phyloP scores from a whole-genome alignment of 2,113 vertebrate species.

The Cyphomyrus discorhynchus region DNA sequence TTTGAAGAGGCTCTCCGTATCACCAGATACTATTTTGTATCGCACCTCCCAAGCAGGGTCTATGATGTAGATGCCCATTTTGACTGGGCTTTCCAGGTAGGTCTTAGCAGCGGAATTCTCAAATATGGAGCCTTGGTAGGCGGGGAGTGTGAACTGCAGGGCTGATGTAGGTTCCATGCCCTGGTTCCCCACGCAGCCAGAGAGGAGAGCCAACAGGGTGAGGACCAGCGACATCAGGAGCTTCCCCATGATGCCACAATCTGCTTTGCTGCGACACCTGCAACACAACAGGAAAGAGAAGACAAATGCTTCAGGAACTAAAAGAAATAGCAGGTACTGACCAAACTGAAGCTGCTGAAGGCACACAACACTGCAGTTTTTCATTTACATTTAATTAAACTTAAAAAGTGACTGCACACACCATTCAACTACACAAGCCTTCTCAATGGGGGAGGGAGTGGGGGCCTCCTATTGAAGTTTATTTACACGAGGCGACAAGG shows the following conservation, averaged over 20 bases:
- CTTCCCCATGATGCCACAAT: conserved; percentile 75
- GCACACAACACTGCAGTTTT: not conserved
- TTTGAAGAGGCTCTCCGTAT: conserved; percentile 96
- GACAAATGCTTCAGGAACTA: not conserved
- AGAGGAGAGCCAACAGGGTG: conserved; percentile 72
- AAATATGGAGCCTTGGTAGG: conserved; percentile 89
- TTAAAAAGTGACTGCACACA: not conserved
- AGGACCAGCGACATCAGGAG: conserved; percentile 66
- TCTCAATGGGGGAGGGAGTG: not conserved
- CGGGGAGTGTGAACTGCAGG: conserved; percentile 76
- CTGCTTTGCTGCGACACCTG: conserved; percentile 66
- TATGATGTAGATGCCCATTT: conserved; percentile 87
- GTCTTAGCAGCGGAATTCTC: conserved; percentile 98
- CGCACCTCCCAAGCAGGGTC: conserved; percentile 80
- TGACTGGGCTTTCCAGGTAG: conserved; percentile 80
- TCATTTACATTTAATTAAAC: not conserved
- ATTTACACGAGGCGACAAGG: conserved; percentile 5
- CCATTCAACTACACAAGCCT: not conserved
- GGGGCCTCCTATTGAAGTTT: not conserved
- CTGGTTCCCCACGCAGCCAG: conserved; percentile 65
- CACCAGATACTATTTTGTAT: conserved; percentile 95
- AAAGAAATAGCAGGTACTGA: not conserved
- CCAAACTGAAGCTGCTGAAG: not conserved
- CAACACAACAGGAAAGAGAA: conserved; percentile 28
- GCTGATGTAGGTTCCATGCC: conserved; percentile 47